Percentiles rank a stretch among this genome's conserved stretches.
These are phyloP conservation scores for Gorsachius magnificus DNA, from an alignment of 2,797 vertebrate species.

Conservation along the genomic window DNA sequence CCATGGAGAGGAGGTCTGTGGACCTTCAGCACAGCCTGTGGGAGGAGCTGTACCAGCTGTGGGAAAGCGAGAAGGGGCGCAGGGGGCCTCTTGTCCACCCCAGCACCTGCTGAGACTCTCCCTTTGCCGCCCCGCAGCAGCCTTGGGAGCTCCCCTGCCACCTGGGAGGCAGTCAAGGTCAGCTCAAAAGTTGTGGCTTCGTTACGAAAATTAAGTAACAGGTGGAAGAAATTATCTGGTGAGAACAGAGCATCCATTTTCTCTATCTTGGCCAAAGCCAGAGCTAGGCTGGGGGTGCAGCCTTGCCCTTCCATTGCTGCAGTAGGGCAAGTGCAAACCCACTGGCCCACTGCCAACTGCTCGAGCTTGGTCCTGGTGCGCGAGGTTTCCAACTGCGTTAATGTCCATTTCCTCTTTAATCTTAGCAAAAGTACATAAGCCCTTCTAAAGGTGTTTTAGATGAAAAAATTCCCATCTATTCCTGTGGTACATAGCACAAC, in stretches of 20 bases:
- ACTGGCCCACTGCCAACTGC: not conserved
- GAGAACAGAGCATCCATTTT: not conserved
- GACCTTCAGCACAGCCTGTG: not conserved
- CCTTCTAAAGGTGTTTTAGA: not conserved
- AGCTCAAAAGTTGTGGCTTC: not conserved
- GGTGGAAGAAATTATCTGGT: not conserved
- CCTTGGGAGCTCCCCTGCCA: not conserved
- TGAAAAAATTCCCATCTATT: not conserved
- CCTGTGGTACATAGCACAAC: not conserved
- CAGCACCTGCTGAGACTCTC: not conserved
- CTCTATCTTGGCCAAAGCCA: not conserved
- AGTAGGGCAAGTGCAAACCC: not conserved
- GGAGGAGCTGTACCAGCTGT: not conserved
- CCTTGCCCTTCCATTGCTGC: not conserved
- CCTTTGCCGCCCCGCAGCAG: not conserved
- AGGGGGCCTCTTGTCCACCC: fast-evolving
- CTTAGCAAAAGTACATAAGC: not conserved
- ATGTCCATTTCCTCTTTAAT: not conserved
- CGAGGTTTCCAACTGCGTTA: not conserved
- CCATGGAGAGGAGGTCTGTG: fast-evolving
- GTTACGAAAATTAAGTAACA: not conserved
- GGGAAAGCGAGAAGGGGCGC: not conserved
- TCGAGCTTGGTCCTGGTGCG: not conserved
- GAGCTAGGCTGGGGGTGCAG: not conserved
- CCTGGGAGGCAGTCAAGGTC: not conserved